These are phyloP conservation scores for Myotis findleyi DNA, from an alignment of 2,797 vertebrate genomes.

Conservation along the genomic window DNA sequence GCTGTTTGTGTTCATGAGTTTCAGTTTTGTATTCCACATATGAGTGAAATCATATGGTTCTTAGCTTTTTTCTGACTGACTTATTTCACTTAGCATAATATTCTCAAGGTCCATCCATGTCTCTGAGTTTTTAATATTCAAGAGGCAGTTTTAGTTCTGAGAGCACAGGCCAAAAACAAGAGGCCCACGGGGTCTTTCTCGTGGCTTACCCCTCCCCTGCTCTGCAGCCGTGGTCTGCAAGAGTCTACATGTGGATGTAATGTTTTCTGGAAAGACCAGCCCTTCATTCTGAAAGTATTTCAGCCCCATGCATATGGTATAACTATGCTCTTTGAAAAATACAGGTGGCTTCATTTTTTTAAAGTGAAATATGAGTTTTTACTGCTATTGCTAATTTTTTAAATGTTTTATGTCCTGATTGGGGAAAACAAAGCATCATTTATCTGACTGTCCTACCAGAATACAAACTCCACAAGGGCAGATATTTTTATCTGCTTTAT, in stretches of 20 bases:
- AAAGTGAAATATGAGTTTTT: neutral
- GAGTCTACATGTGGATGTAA: neutral
- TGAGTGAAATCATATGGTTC: no score
- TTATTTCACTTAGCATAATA: no score
- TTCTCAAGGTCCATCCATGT: no score
- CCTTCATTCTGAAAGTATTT: neutral
- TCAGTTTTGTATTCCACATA: no score
- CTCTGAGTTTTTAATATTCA: neutral
- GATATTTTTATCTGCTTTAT: neutral
- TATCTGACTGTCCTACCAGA: neutral
- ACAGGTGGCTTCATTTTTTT: neutral
- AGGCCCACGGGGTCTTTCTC: neutral
- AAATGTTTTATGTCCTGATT: neutral
- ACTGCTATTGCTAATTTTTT: neutral
- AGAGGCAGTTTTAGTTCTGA: neutral
- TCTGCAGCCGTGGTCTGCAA: neutral
- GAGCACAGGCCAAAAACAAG: neutral
- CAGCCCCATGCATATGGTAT: neutral
- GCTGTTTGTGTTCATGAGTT: no score
- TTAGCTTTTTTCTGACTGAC: no score
- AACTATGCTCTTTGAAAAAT: neutral
- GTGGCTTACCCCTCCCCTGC: neutral
- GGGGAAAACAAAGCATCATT: neutral
- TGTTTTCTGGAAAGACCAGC: neutral
- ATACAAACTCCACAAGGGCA: neutral